A percentile compares a stretch with the other conserved stretches of the same genome.
Conservation (phyloP, 1,140 invertebrate species). For the Drosophila parvula region DNA sequence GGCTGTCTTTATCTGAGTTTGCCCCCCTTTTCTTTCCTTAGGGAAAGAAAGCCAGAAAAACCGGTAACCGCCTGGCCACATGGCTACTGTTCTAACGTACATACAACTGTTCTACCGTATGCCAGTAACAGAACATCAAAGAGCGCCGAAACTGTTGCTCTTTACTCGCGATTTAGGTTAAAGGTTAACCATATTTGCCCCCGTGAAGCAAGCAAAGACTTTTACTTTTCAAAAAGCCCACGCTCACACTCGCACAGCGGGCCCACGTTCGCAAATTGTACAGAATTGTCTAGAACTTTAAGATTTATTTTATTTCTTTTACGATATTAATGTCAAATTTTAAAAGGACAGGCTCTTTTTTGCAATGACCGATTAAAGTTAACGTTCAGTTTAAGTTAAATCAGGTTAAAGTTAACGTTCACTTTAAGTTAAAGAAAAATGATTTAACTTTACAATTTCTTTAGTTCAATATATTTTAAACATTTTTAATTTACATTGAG, state of each 20-base stretch:
- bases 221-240: slow-evolving; percentile 63
- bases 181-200: slow-evolving; percentile 62
- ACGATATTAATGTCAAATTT: too few species aligned
- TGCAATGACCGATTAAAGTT: too few species aligned
- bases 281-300: slow-evolving; percentile 2
- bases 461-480: too few species aligned
- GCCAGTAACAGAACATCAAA: slow-evolving; percentile 36
- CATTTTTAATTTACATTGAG: too few species aligned
- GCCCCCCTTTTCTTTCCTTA: slow-evolving; percentile 8
- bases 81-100: slow-evolving; percentile 27
- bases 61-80: slow-evolving; percentile 55
- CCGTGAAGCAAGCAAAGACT: slow-evolving; percentile 55
- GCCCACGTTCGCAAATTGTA: neutral
- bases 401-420: too few species aligned
- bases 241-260: slow-evolving; percentile 6
- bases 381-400: too few species aligned
- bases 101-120: slow-evolving; percentile 34
- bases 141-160: slow-evolving; percentile 71
- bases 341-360: too few species aligned
- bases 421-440: too few species aligned
- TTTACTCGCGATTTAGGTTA: slow-evolving; percentile 73
- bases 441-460: too few species aligned
- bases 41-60: slow-evolving; percentile 50
- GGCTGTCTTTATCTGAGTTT: slow-evolving; percentile 29
- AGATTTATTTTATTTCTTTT: too few species aligned